Evolutionary conservation across 2,113 vertebrate species (phyloP), one percentile per base, ranked within the genome.

Genomic region (Sterrhoptilus dennistouni): DNA sequence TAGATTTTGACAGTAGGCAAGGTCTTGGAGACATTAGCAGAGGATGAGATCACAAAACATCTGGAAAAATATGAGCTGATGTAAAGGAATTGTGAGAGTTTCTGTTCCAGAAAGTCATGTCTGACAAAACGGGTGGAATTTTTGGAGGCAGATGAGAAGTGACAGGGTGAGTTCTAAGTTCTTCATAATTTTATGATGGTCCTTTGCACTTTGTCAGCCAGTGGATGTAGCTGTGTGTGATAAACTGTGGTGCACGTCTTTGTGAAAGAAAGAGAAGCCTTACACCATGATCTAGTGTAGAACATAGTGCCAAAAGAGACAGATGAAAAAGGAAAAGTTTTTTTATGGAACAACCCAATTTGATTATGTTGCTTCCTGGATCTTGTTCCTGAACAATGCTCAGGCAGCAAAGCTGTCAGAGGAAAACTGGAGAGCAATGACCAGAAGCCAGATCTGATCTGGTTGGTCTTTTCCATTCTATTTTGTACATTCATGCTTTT

Each of bases 1-100:
- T 95, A 61, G 85, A 59, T 90, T 97, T 94, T 97, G 93, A 96
- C 95, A 94, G 93, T 90, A 96, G 74, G 49, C 59, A 93, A 96
- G 15, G 83, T 94, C 92, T 95, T 97, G 92, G 95, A 97, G 95
- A 65, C 91, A 96, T 97, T 97, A 96, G 74, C 24, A 65, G 79
- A 83, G 80, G 85, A 97, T 97, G 97, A 97, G 96, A 96, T 97
- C 97, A 97, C 92, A 85, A 89, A 96, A 95, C 96, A 97, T 96
- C 96, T 97, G 97, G 96, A 95, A 96, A 96, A 96, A 93, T 95
- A 91, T 2, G 25, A 97, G 80, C 74, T 94, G 85, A 95, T 94
- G 95, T 33, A 92, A 93, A 95, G 57, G 82, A 94, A 87, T 47
- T 5, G 10, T 47, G 83, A 52, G 64, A 66, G 63, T 77, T 94